phyloP scores from a whole-genome alignment of 2,113 vertebrate genomes.

The Limnothrissa miodon region DNA sequence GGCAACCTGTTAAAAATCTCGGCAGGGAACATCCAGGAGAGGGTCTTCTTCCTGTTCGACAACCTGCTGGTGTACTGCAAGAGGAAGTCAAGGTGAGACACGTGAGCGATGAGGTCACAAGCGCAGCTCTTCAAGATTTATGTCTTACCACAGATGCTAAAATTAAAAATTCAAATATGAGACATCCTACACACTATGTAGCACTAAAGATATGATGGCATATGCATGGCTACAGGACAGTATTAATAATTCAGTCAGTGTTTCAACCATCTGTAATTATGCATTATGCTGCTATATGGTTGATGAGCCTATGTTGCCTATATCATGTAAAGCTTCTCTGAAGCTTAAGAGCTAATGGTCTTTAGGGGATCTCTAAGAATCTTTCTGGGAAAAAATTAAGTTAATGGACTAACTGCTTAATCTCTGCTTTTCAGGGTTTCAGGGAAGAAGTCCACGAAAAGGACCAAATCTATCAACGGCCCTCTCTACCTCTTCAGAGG shows the following conservation, averaged over 20 bases:
- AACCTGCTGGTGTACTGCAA: slow-evolving; percentile 98
- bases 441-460: slow-evolving; percentile 92
- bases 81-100: slow-evolving; percentile 90
- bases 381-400: neutral
- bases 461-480: slow-evolving; percentile 95
- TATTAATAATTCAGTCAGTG: neutral
- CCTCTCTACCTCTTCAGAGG: slow-evolving; percentile 95
- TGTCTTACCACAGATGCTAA: neutral
- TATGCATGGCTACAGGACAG: neutral
- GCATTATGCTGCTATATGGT: neutral
- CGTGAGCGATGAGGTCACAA: neutral
- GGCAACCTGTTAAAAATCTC: slow-evolving; percentile 96
- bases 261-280: slow-evolving; percentile 3
- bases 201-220: neutral
- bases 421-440: slow-evolving; percentile 78
- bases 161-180: neutral
- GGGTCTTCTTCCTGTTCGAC: slow-evolving; percentile 98
- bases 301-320: neutral
- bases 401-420: neutral
- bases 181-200: neutral
- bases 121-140: neutral
- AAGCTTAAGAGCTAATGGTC: neutral
- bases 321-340: neutral
- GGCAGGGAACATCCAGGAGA: slow-evolving; percentile 96
- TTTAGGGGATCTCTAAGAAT: neutral